Evolutionary conservation across 2,113 vertebrate genomes (phyloP), one percentile per base, ranked within the genome.

Genomic region (Phoxinus phoxinus): DNA sequence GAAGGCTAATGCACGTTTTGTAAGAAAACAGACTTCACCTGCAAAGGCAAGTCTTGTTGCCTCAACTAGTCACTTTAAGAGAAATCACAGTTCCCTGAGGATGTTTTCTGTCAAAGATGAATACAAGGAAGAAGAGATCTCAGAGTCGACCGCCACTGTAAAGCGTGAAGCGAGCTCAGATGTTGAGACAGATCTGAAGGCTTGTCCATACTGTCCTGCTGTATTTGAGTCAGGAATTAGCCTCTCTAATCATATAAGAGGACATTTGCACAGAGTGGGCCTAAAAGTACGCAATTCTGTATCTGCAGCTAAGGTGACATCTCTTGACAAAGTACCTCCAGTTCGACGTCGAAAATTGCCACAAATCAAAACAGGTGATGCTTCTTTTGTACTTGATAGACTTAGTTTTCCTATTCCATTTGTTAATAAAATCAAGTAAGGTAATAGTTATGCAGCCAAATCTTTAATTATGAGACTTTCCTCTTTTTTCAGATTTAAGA

Each of bases 221-320:
- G 92, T 94, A 74, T 99, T 99, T 93, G 96, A 97, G 94, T 97
- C 97, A 19, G 97, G 97, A 87, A 97, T 98, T 88, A 96, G 97
- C 53, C 93, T 99, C 90, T 98, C 97, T 87, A 98, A 98, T 94
- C 97, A 99, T 3, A 96, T 98, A 79, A 95, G 97, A 88, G 97
- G 97, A 83, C 97, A 98, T 93, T 95, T 98, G 88, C 96, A 98
- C 92, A 93, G 97, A 93, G 96, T 96, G 82, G 96, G 97, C 73
- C 90, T 97, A 88, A 97, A 97, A 86, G 96, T 96, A 56, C 96
- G 96, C 4, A 96, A 98, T 79, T 95, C 96, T 92, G 96, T 97
- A 72, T 96, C 97, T 25, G 96, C 95, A 56, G 96, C 97, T 89
- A 96, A 97, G 89, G 96, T 97, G 92, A 95, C 96, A 4, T 94